phyloP scores from a whole-genome alignment of 2,113 vertebrate genomes.

The Campylomormyrus numenius region DNA sequence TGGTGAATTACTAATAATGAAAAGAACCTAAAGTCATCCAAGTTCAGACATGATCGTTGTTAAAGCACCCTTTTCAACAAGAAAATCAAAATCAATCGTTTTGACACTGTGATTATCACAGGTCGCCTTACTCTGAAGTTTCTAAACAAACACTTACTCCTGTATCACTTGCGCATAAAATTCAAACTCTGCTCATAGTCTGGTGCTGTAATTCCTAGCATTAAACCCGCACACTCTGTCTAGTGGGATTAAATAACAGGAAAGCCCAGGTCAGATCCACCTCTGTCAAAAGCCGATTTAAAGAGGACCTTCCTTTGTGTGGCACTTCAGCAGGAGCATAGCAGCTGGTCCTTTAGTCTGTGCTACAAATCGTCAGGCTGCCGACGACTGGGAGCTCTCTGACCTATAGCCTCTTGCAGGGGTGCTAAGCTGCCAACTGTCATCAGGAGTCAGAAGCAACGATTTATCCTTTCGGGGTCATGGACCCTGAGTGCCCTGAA shows the following conservation, averaged over 20 bases:
- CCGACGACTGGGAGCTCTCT: slow-evolving; percentile 33
- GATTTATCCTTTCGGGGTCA: slow-evolving; percentile 41
- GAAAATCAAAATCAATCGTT: neutral
- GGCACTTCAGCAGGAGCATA: slow-evolving; percentile 13
- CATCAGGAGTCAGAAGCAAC: slow-evolving; percentile 39
- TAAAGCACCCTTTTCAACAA: neutral
- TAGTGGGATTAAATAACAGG: slow-evolving; percentile 26
- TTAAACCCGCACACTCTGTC: neutral
- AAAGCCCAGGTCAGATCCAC: slow-evolving; percentile 20
- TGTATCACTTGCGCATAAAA: neutral
- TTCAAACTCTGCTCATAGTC: neutral
- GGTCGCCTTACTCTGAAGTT: neutral
- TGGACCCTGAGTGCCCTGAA: slow-evolving; percentile 32
- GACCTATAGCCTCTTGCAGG: slow-evolving; percentile 34
- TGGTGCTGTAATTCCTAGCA: neutral
- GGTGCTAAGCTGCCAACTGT: slow-evolving; percentile 47
- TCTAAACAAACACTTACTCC: neutral
- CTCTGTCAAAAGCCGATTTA: neutral
- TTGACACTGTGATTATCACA: neutral
- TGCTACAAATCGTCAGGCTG: slow-evolving; percentile 25
- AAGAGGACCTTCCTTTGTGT: slow-evolving; percentile 14
- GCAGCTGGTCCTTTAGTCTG: slow-evolving; percentile 33
- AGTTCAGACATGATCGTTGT: neutral
- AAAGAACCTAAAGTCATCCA: neutral
- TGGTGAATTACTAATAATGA: neutral